Evolutionary conservation across 2,113 vertebrate species (phyloP).

Genomic region (Petrocephalus microphthalmus): DNA sequence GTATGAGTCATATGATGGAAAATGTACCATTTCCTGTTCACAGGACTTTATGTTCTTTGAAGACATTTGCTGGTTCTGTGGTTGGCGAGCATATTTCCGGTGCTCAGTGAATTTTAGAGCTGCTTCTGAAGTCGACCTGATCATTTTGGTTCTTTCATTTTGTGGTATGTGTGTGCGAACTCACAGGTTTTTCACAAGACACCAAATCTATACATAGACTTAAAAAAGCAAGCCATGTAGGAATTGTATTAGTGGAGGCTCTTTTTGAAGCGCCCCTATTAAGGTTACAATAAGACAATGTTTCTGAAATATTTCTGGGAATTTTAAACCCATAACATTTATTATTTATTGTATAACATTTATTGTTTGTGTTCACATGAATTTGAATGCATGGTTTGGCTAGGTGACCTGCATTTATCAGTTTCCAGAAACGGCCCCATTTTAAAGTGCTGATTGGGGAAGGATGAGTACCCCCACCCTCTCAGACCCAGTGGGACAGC

Average conservation of each 20-base stretch:
- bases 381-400: neutral
- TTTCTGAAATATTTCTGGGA: neutral
- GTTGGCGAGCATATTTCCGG: constrained; percentile 12
- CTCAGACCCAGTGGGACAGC: neutral
- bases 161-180: neutral
- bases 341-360: too few relatives aligned
- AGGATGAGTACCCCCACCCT: neutral
- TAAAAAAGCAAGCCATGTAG: neutral
- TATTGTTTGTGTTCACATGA: neutral
- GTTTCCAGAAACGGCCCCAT: neutral
- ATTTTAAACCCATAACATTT: neutral
- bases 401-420: neutral
- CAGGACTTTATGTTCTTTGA: neutral
- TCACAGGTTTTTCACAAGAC: neutral
- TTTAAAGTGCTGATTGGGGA: neutral
- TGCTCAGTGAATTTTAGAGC: neutral
- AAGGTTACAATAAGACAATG: neutral
- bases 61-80: neutral
- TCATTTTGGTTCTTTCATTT: neutral
- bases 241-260: neutral
- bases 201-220: neutral
- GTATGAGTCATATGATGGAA: neutral
- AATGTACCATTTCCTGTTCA: neutral
- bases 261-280: neutral
- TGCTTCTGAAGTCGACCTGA: neutral